A percentile compares a stretch with the other conserved stretches of the same genome.
Evolutionary conservation across 1,140 invertebrate species (phyloP).

Genomic region (Pomacea maculata): DNA sequence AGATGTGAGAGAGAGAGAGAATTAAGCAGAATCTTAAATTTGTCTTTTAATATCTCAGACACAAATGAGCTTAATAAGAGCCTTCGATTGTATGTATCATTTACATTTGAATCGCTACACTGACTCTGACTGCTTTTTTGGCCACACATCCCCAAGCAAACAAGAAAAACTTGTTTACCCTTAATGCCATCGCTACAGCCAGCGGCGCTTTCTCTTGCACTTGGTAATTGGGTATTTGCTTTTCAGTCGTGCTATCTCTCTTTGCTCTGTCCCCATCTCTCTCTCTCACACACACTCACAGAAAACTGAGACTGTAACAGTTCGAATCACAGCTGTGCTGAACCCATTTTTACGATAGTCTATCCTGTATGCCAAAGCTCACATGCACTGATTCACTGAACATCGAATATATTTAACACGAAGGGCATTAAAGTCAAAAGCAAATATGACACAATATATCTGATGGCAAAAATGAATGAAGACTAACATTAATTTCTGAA

Average conservation of each 20-base stretch:
- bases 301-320: no score
- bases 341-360: no score
- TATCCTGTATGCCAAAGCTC: no score
- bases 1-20: no score
- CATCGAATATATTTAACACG: no score
- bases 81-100: background rate
- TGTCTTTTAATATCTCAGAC: no score
- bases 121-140: background rate
- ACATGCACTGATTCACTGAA: no score
- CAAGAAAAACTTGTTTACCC: background rate
- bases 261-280: background rate
- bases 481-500: no score
- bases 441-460: background rate
- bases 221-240: background rate
- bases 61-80: no score
- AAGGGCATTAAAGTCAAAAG: background rate
- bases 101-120: background rate
- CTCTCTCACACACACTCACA: background rate
- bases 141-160: background rate
- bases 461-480: no score
- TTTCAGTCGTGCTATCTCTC: background rate
- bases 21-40: no score
- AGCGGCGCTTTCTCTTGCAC: background rate
- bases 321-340: no score
- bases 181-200: background rate